Percentiles rank a stretch among this genome's conserved stretches.
Conservation (phyloP, 2,113 vertebrate genomes). For the Otolemur garnettii region DNA sequence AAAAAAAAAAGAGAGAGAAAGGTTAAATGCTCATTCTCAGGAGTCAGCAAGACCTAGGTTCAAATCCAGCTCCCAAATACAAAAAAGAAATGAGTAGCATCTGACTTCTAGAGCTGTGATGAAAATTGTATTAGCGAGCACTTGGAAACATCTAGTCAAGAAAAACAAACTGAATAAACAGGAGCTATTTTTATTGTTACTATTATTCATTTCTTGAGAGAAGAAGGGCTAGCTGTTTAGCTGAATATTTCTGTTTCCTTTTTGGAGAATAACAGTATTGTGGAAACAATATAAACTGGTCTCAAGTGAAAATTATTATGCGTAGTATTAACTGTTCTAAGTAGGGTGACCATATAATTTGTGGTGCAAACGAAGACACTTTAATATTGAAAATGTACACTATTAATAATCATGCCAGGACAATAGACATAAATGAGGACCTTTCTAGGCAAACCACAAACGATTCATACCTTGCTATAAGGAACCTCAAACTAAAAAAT, state of each 20-base stretch:
- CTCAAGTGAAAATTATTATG: neutral
- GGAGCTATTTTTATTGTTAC: neutral
- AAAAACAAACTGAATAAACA: neutral
- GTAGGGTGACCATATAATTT: neutral
- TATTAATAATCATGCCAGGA: neutral
- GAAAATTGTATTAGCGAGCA: neutral
- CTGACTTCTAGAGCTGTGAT: neutral
- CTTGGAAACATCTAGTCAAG: neutral
- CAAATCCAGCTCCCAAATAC: neutral
- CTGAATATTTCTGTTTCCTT: neutral
- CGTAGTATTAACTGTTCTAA: neutral
- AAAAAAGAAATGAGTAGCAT: neutral
- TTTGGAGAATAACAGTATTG: conserved; percentile 7
- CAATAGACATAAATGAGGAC: neutral
- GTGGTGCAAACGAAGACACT: neutral
- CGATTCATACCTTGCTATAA: neutral
- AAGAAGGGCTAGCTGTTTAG: neutral
- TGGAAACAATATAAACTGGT: neutral
- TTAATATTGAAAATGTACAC: neutral
- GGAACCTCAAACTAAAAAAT: neutral
- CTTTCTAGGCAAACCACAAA: neutral
- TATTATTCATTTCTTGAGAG: neutral
- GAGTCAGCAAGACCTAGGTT: neutral
- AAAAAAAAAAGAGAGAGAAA: neutral
- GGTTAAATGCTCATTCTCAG: neutral